Conservation (phyloP, 2,113 vertebrate genomes). For the Galeopterus variegatus region DNA sequence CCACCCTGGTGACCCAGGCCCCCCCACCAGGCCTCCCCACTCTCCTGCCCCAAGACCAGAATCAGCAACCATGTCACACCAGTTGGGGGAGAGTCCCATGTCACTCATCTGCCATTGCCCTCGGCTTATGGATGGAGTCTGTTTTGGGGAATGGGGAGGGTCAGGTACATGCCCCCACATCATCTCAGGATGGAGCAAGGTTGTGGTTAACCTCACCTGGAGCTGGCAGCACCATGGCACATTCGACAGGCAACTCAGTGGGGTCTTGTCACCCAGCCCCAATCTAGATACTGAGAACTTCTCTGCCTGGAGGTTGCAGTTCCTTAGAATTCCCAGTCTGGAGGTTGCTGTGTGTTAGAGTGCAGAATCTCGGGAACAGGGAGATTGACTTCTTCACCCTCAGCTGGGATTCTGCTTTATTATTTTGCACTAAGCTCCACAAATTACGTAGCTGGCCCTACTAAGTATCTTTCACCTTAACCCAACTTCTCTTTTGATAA, state of each 20-base stretch:
- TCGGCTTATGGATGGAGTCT: background rate
- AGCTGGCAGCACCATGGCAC: background rate
- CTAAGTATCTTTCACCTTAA: background rate
- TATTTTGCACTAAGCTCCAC: background rate
- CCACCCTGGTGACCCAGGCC: background rate
- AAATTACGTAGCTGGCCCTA: background rate
- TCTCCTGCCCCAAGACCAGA: background rate
- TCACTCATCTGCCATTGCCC: background rate
- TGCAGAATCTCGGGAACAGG: background rate
- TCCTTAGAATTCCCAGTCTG: background rate
- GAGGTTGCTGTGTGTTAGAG: background rate
- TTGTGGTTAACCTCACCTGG: background rate
- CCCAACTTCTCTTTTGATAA: background rate
- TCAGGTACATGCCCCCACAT: background rate
- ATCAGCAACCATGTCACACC: background rate
- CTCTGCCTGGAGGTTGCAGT: background rate
- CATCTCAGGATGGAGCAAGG: background rate
- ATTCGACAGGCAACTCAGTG: background rate
- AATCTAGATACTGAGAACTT: background rate
- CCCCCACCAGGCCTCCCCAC: background rate
- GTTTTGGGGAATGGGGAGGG: background rate
- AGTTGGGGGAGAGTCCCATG: background rate
- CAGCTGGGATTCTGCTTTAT: background rate
- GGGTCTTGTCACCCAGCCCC: background rate
- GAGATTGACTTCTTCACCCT: background rate